Conservation (phyloP, 2,113 vertebrate species). For the human (Homo sapiens) region GRCh38 chr7:143874501-143875000, state of each 20-base stretch:
- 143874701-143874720: too few relatives aligned
- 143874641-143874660: neutral
- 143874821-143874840: neutral
- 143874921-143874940: neutral
- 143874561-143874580: neutral
- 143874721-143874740: neutral
- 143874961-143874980: neutral
- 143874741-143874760: neutral
- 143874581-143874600: neutral
- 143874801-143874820: neutral
- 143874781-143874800: neutral
- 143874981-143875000: neutral
- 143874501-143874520: neutral
- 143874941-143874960: neutral
- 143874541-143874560: neutral
- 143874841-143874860: neutral
- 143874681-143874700: neutral
- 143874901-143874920: neutral
- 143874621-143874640: neutral
- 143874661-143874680: neutral
- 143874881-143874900: neutral
- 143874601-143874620: neutral
- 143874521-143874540: neutral
- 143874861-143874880: conserved; percentile 3
- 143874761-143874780: neutral